Base-by-base conservation (phyloP, 2,797 vertebrate species). In the Danio aesculapii region DNA sequence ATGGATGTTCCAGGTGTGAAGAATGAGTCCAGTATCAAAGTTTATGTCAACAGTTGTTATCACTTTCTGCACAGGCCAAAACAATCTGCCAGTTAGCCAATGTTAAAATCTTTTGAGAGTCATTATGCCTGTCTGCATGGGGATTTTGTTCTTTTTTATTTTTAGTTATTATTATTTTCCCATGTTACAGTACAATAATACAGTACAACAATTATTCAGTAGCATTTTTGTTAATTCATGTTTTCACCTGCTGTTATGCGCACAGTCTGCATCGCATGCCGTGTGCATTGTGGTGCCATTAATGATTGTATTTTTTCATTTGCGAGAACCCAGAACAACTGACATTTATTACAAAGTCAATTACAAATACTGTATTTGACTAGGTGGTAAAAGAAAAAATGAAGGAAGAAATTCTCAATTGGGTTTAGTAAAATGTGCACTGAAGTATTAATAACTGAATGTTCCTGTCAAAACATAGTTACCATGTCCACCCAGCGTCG, bases 281-380 rank as follows among this genome's bases (percentile, higher is more conserved):
- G 16, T 57, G 71, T 71, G 57, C 70, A 73, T 55, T 81, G 66
- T 81, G 81, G 72, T 75, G 59, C 67, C 75, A 55, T 52, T 59
- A 75, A 70, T 52, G 58, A 80, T 79, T 87, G 78, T 84, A 79
- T 81, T 72, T 64, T 64, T 79, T 62, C 55, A 14, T 81, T 80
- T 61, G 41, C 12, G 47, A 55, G 72, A 83, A 75, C 78, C 74
- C 59, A 71, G 61, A 69, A 63, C 58, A 71, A 71, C 49, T 46
- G 17, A n/a, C 17, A 59, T 62, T 61, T 52, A 41, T 52, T 9
- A 14, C 6, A 41, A 62, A 41, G 46, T 61, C 47, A 62, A 62
- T 57, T 52, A 44, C 11, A 57, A 57, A 52, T 72, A 19, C n/a
- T 57, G 2, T 44, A 57, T 17, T 44, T 13, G 7, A 72, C 11